These are phyloP conservation scores for Metopolophium dirhodum DNA, from an alignment of 1,140 invertebrate genomes.

Conservation along the genomic window DNA sequence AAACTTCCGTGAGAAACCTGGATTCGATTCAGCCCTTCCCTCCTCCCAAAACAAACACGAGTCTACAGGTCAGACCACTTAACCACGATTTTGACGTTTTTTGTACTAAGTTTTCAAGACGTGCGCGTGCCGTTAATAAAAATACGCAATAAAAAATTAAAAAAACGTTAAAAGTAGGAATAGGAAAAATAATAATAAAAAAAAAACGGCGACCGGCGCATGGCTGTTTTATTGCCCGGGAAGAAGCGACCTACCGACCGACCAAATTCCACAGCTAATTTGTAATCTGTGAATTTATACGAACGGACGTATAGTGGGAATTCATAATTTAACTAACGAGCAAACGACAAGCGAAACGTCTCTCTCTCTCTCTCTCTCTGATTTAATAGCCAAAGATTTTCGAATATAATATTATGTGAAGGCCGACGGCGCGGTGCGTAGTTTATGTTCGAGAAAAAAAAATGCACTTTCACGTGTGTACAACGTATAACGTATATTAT, in stretches of 20 bases:
- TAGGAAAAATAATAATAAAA: background rate
- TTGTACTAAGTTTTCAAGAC: background rate
- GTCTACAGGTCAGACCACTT: background rate
- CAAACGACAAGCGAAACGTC: conserved; percentile 33
- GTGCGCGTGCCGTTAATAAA: background rate
- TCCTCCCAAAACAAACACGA: background rate
- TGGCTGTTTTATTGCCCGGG: background rate
- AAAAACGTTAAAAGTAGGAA: background rate
- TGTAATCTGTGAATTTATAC: conserved; percentile 51
- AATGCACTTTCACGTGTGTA: background rate
- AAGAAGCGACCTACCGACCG: background rate
- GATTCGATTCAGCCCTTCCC: background rate
- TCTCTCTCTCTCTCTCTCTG: conserved; percentile 21
- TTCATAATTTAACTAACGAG: conserved; percentile 51
- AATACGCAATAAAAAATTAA: background rate
- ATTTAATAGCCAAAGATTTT: conserved; percentile 40
- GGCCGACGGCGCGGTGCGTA: background rate
- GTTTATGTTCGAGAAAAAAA: background rate
- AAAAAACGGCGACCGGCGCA: background rate
- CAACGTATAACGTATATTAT: background rate
- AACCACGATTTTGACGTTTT: background rate
- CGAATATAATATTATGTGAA: conserved; percentile 29
- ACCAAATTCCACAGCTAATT: conserved; percentile 44
- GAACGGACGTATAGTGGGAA: background rate
- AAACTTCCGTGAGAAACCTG: no score